Evolutionary conservation across 2,888 invertebrate genomes (phyloP), one percentile per base, ranked within the genome.

Genomic region (Chymomyza caudatula): DNA sequence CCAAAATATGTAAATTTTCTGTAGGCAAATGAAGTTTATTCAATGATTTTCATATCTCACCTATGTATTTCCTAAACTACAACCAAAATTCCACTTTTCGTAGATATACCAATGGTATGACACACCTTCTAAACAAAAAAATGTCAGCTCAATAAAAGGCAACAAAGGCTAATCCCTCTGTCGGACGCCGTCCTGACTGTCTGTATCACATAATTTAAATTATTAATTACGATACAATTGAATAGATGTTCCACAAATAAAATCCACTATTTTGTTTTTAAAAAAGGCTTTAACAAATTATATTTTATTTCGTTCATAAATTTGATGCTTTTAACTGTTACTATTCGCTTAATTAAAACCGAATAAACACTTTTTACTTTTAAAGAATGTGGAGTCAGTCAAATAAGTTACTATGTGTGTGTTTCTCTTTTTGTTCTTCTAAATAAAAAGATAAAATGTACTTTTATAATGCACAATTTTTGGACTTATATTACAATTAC

Each of bases 261-360:
- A 8, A 47, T n/a, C 1, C 1, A 3, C 3, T 13, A 47, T 19
- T 47, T 47, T 47, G 47, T 17, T 47, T 47, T 47, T 47, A 79
- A 73, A 79, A 79, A 82, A 58, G 69, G 47, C 74, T 61, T 67
- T 78, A 82, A 80, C 85, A 82, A 82, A 76, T 77, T 71, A 69
- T 73, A 69, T 69, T 85, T 85, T 85, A 85, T 82, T 79, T 83
- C 80, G 80, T 83, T 83, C 71, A 67, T 71, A 58, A 70, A 69
- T 71, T 76, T 77, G 70, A 77, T 77, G 73, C 76, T 55, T 65
- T 63, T 51, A 73, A 71, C 54, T 62, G 65, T 55, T 54, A 66
- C 47, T 63, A 63, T 42, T 65, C 22, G 56, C 52, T 53, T 29
- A 51, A 37, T 37, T 37, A n/a, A 19, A 53, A 53, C 29, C 6